Base-by-base conservation (phyloP, 2,888 invertebrate genomes). In the Caradrina clavipalpis region DNA sequence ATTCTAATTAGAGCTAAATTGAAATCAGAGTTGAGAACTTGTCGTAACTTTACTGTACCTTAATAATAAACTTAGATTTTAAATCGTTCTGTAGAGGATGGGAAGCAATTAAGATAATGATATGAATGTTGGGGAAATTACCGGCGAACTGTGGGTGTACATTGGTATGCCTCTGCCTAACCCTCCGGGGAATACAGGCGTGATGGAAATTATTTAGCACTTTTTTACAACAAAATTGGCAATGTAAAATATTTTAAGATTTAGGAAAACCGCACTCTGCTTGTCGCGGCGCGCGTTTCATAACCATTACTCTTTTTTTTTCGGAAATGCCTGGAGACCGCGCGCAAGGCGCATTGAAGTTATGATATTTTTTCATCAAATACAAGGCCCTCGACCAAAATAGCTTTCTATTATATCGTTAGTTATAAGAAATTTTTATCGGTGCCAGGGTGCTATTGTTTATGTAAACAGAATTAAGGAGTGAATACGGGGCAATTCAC, bases 401-500 rank as follows among this genome's bases (percentile, higher is more conserved):
- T 71, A 55, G 54, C 50, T 58, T 56, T 72, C 56, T 50, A 69
- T 81, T 75, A 64, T 70, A 60, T 64, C 10, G 55, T 42, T 61
- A 51, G 51, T 21, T 68, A 53, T 63, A 71, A 76, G 17, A 56
- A 60, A 64, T 65, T 75, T 59, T 76, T 65, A 54, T 49, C 58
- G 49, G 75, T 80, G 59, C 63, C 81, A 78, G 62, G 65, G 45
- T 17, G 39, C 74, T 74, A 73, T 83, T 79, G 79, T 81, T 79
- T 85, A 79, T 65, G 31, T 73, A 77, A 70, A 79, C 51, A 57
- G 35, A 84, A 78, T 80, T 73, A 80, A 70, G 66, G 69, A 67
- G 58, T 84, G 78, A 84, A 86, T 81, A 74, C 64, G 72, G 22
- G 65, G 67, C 69, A 68, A 76, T 84, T 83, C 71, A 66, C 57